Base-by-base conservation (phyloP, 2,797 vertebrate species). In the Eulemur rubriventer region DNA sequence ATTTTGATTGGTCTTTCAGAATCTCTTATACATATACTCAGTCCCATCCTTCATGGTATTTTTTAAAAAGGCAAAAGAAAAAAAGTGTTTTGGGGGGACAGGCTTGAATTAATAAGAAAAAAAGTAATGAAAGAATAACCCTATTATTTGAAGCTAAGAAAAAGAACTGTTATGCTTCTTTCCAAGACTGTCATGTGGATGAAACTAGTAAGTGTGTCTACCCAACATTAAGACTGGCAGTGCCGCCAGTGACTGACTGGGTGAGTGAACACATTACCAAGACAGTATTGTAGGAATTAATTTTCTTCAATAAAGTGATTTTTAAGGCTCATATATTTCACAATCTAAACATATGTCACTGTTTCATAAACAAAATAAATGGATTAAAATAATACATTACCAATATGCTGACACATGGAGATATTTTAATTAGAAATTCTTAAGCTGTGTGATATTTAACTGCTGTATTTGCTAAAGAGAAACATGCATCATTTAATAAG, bases 291-390 rank as follows among this genome's bases (percentile, higher is more conserved):
- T 99, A 99, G 99, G 99, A 99, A 99, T 99, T 99, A 99, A 99
- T 99, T 99, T 99, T 99, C 99, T 99, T 99, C 99, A 99, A 99
- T 99, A 99, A 99, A 99, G 99, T 99, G 95, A 99, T 99, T 99
- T 99, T 99, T 99, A 99, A 99, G 99, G 99, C 99, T 99, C 99
- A 99, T 99, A 99, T 99, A 99, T 99, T 99, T 99, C 99, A 99
- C 99, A 99, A 99, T 99, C 99, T 99, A 99, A 99, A 99, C 99
- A 99, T 98, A 99, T 99, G 99, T 99, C 99, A 99, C 98, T 98
- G 98, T 99, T 99, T 99, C 99, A 99, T 99, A 99, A 99, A 99
- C 99, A 98, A 99, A 99, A 99, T 99, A 99, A 99, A 99, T 99
- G 99, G 99, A 99, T 98, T 99, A 99, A 99, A 99, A 99, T 99